phyloP scores from a whole-genome alignment of 2,888 invertebrate genomes.

The Notocelia uddmanniana region DNA sequence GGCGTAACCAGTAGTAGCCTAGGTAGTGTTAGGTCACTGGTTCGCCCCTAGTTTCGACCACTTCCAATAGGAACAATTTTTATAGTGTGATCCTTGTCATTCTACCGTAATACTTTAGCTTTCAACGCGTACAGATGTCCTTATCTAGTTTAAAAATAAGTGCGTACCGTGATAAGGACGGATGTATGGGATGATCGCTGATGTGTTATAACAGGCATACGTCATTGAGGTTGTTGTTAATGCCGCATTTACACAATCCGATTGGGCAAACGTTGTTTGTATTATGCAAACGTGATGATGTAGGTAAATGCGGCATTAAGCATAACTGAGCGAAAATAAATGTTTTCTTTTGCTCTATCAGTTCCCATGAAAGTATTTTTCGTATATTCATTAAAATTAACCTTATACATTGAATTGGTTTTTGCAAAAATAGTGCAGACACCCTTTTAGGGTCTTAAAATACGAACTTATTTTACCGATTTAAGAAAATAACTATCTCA shows the following conservation, averaged over 20 bases:
- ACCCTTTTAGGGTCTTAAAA: too few species aligned
- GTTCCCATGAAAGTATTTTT: too few species aligned
- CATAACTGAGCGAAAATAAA: neutral
- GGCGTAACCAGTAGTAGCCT: neutral
- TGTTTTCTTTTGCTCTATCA: neutral
- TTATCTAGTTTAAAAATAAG: neutral
- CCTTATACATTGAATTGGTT: too few species aligned
- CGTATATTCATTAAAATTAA: too few species aligned
- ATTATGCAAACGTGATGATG: neutral
- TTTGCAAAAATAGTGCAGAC: neutral
- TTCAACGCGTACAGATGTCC: neutral
- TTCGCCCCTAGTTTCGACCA: neutral
- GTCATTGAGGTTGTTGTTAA: neutral
- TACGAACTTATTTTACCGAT: too few species aligned
- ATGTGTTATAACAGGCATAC: neutral
- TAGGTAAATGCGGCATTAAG: neutral
- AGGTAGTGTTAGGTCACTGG: neutral
- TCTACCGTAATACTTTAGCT: neutral
- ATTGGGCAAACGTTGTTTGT: neutral
- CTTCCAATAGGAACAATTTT: conserved; percentile 25
- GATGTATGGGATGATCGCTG: neutral
- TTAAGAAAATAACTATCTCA: too few species aligned
- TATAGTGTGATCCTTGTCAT: conserved; percentile 4
- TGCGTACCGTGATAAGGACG: neutral
- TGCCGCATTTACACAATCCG: neutral